Evolutionary conservation across 2,797 vertebrate genomes (phyloP).

Genomic region (Oceanodroma leucorhoa): DNA sequence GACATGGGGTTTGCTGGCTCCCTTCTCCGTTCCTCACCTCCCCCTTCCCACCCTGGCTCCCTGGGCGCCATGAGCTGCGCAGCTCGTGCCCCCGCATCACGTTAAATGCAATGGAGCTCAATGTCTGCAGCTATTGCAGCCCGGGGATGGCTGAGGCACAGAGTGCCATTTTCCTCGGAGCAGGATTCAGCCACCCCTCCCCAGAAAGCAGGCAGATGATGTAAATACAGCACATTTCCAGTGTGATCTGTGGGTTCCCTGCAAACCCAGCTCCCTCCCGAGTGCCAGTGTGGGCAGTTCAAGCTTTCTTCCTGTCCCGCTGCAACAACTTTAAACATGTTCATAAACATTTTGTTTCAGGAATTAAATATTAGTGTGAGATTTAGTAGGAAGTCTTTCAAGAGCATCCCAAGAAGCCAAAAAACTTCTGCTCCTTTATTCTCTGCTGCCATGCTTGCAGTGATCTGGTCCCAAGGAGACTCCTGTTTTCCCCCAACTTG

Average conservation of each 20-base stretch:
- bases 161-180: rapidly evolving
- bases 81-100: rapidly evolving
- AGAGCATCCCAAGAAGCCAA: not conserved
- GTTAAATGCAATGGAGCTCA: rapidly evolving
- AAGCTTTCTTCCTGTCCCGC: not conserved
- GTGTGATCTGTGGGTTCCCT: rapidly evolving
- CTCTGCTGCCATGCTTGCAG: not conserved
- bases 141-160: not conserved
- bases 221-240: rapidly evolving
- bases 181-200: not conserved
- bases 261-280: not conserved
- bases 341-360: not conserved
- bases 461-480: not conserved
- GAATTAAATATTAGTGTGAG: not conserved
- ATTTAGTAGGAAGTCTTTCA: not conserved
- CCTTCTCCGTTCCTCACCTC: rapidly evolving
- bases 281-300: rapidly evolving
- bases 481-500: not conserved
- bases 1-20: not conserved
- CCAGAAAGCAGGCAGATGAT: rapidly evolving
- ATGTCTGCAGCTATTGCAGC: not conserved
- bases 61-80: rapidly evolving
- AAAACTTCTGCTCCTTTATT: not conserved
- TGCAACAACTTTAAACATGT: not conserved
- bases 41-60: not conserved